phyloP scores from a whole-genome alignment of 2,888 invertebrate species.

The Epicampocera succincta region DNA sequence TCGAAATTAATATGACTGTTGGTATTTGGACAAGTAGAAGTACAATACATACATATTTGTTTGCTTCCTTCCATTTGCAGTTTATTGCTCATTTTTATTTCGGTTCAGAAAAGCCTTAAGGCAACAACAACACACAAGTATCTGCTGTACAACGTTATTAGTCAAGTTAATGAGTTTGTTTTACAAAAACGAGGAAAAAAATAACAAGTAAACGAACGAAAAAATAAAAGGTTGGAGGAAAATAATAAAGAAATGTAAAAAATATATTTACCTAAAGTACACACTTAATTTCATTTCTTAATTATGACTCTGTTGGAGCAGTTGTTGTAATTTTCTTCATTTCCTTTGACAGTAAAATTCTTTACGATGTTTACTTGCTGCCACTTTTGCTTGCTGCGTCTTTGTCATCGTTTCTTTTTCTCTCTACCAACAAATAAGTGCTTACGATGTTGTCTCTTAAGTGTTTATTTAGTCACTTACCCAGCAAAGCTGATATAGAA shows the following conservation, averaged over 20 bases:
- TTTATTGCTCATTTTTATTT: conserved; percentile 23
- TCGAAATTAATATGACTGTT: conserved; percentile 9
- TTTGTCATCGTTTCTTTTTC: background rate
- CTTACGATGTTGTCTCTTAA: conserved; percentile 31
- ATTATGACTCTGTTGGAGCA: conserved; percentile 60
- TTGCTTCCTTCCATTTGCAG: conserved; percentile 37
- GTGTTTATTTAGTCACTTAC: conserved; percentile 40
- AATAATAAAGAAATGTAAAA: conserved; percentile 8
- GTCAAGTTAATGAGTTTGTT: conserved; percentile 66
- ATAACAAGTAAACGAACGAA: background rate
- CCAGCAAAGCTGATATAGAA: background rate
- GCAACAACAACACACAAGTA: conserved; percentile 11
- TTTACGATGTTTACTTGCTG: conserved; percentile 26
- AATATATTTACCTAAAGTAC: conserved; percentile 46
- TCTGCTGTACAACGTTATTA: conserved; percentile 43
- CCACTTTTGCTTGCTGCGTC: background rate
- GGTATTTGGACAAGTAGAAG: background rate
- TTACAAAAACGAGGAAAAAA: conserved; percentile 4
- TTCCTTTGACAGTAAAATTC: conserved; percentile 49
- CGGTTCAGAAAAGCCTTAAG: background rate
- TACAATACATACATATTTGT: too few relatives aligned
- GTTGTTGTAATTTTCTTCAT: conserved; percentile 47
- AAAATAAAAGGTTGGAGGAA: background rate
- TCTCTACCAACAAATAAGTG: conserved; percentile 5
- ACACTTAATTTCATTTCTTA: conserved; percentile 68